Evolutionary conservation across 2,113 vertebrate species (phyloP), one percentile per base, ranked within the genome.

Genomic region (Istiophorus platypterus): DNA sequence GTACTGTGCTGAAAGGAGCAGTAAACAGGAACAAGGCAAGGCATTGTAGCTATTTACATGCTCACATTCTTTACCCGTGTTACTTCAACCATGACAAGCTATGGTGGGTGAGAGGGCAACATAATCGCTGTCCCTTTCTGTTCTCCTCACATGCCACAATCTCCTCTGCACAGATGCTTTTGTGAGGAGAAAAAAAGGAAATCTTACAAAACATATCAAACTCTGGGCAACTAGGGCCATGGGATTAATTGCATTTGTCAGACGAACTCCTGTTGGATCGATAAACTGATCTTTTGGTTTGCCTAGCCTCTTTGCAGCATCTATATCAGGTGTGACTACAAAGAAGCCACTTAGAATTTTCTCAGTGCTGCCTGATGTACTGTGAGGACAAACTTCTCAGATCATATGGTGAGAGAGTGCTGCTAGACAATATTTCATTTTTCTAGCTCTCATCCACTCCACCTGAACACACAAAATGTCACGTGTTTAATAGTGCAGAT

Each of bases 1-100:
- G 54, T 47, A 39, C 81, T 8, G 45, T 76, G 7, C 26, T 68
- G 42, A 80, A 41, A 80, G 39, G 64, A 73, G 57, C 71, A 7
- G 59, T 3, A 49, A 66, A 65, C 45, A 41, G 73, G 65, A 85
- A 90, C 76, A 90, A 83, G 87, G 84, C 64, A 49, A 13, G 7
- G 64, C 61, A 67, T 80, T 85, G 80, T 81, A 9, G 69, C 63
- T 77, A 78, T 92, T 84, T 83, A 90, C 86, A 86, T 37, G 71
- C 80, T 80, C 54, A 26, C 52, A 62, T 88, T 80, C 71, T 83
- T 76, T 63, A 52, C 31, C 61, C 68, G 11, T 10, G 22, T 71
- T 27, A 7, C 58, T 81, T 85, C 80, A 72, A 15, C 68, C 75
- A 18, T 63, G 49, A 80, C 42, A 12, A 31, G n/a, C 51, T 57